Base-by-base conservation (phyloP, 2,797 vertebrate species). In the Austrolebias charrua region DNA sequence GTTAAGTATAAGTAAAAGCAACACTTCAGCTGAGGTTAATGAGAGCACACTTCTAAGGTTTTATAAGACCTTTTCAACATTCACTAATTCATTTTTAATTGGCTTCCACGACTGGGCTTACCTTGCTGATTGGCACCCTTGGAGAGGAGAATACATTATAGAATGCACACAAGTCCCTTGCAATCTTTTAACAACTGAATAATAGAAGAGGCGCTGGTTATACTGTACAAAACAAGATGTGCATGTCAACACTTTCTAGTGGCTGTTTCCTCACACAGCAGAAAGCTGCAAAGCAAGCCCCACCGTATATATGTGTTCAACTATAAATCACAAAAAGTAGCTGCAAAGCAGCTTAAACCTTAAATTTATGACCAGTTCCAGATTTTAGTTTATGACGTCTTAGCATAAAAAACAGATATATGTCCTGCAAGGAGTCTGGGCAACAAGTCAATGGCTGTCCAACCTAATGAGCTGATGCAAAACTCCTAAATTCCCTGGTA, bases 1-100 rank as follows among this genome's bases (percentile, higher is more conserved):
- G 38, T 51, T 79, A 64, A 66, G 48, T 68, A 52, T 42, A 78
- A 65, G 52, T 51, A 44, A 43, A 71, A 49, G 42, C 16, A 58
- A 60, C 12, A 57, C 20, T 47, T 42, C 35, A 61, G 29, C 46
- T 44, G 11, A 16, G 35, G 33, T 19, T 48, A 29, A 60, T 1
- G 1, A 54, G 63, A 60, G 7, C 10, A 38, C 5, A 33, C 13
- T 46, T 42, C 16, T 20, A 4, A 24, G 15, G 13, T 52, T 68
- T 70, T 16, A 35, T 0, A 12, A 18, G 60, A 49, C 5, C 5
- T 19, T 53, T 54, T 51, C 31, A 55, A 65, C 9, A 24, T 42
- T 64, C 20, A 52, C 12, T 46, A 16, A 62, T 69, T 63, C 1
- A 45, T 28, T 55, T 19, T 61, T 43, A 63, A 55, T 38, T 60